phyloP scores from a whole-genome alignment of 2,888 invertebrate species.

The Troides aeacus region DNA sequence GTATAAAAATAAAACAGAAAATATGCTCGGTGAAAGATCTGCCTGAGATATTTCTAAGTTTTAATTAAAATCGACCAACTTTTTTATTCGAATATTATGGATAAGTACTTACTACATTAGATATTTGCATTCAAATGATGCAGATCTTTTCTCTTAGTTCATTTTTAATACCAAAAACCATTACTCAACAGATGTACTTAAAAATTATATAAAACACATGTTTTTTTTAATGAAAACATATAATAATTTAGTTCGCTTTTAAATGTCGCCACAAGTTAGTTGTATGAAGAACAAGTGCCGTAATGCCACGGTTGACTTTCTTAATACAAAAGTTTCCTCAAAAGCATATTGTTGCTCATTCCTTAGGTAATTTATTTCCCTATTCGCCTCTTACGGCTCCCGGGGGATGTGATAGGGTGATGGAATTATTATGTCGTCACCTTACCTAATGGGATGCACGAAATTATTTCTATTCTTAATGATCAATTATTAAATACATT shows the following conservation, averaged over 20 bases:
- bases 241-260: not conserved
- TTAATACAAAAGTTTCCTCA: slow-evolving; percentile 20
- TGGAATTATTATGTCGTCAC: slow-evolving; percentile 9
- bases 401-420: slow-evolving; percentile 10
- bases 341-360: slow-evolving; percentile 23
- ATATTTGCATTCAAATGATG: too few relatives aligned
- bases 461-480: not conserved
- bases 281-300: slow-evolving; percentile 8
- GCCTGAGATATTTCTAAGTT: not conserved
- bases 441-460: not conserved
- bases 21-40: slow-evolving; percentile 14
- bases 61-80: not conserved
- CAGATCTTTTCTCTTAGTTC: too few relatives aligned
- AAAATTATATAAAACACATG: not conserved
- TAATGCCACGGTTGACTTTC: slow-evolving; percentile 14
- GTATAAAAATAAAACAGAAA: slow-evolving; percentile 46
- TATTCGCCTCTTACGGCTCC: slow-evolving; percentile 9
- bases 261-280: not conserved
- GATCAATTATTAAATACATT: not conserved
- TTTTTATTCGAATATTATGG: not conserved
- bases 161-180: too few relatives aligned
- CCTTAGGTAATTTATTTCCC: slow-evolving; percentile 12
- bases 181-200: too few relatives aligned
- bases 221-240: not conserved
- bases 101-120: not conserved